These are phyloP conservation scores for Rhegmatorhina hoffmannsi DNA, from an alignment of 2,113 vertebrate genomes.

Conservation along the genomic window DNA sequence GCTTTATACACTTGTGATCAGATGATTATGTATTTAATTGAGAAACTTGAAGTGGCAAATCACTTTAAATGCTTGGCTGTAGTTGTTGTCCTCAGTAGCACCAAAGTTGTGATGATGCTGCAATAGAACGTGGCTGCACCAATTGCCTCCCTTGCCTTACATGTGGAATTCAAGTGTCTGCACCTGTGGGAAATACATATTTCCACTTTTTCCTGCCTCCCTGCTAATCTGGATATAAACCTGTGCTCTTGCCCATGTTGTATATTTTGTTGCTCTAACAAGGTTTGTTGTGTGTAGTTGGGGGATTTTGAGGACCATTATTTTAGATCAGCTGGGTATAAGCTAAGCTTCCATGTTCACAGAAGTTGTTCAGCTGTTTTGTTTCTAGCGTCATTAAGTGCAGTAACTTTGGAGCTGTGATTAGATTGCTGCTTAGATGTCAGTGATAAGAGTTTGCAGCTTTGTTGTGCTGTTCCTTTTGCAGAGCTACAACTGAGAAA, in stretches of 20 bases:
- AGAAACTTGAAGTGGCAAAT: neutral
- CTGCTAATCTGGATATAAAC: neutral
- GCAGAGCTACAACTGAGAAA: neutral
- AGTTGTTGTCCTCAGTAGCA: neutral
- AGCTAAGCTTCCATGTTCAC: neutral
- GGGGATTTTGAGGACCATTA: neutral
- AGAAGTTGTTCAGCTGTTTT: neutral
- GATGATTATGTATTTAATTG: neutral
- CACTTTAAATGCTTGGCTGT: neutral
- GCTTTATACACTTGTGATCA: neutral
- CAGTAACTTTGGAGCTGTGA: neutral
- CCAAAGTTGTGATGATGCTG: neutral
- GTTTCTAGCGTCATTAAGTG: neutral
- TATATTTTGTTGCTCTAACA: neutral
- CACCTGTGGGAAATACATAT: neutral
- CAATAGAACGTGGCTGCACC: neutral
- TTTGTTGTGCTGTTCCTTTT: neutral
- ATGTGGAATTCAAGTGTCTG: neutral
- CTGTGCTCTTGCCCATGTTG: neutral
- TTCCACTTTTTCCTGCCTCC: neutral
- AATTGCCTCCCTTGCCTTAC: neutral
- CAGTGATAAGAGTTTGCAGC: neutral
- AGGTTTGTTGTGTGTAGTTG: neutral
- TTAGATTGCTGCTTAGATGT: neutral
- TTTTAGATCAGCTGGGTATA: neutral